Conservation (phyloP, 2,113 vertebrate species). For the Okapia johnstoni region DNA sequence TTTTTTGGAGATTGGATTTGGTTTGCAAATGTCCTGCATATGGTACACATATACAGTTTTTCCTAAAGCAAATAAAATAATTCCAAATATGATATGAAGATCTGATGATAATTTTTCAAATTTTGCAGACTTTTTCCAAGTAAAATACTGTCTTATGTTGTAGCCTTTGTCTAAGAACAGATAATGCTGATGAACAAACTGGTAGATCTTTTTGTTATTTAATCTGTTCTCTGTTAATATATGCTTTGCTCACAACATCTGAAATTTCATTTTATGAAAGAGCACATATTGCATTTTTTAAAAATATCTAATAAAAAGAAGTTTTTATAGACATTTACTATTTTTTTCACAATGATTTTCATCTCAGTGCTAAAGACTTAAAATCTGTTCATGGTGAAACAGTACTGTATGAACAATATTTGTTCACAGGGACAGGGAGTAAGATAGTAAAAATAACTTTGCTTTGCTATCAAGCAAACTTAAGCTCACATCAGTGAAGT, state of each 20-base stretch:
- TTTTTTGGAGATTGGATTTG: background rate
- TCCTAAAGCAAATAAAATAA: background rate
- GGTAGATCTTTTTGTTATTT: background rate
- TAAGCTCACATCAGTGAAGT: background rate
- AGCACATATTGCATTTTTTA: background rate
- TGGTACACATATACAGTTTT: background rate
- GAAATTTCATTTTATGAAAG: background rate
- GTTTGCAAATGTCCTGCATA: background rate
- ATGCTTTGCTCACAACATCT: background rate
- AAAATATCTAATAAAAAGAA: background rate
- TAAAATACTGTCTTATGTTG: background rate
- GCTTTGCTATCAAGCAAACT: background rate
- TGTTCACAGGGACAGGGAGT: background rate
- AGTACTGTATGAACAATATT: background rate
- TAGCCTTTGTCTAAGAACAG: background rate
- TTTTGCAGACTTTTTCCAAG: background rate
- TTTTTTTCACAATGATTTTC: background rate
- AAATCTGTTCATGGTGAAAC: background rate
- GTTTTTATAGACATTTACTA: background rate
- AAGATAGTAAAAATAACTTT: background rate
- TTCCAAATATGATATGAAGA: background rate
- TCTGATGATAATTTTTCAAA: background rate
- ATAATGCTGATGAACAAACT: background rate
- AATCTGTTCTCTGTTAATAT: background rate
- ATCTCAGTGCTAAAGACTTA: background rate